Percentiles rank a stretch among this genome's conserved stretches.
Conservation (phyloP, 2,113 vertebrate species). For the Sprattus sprattus region DNA sequence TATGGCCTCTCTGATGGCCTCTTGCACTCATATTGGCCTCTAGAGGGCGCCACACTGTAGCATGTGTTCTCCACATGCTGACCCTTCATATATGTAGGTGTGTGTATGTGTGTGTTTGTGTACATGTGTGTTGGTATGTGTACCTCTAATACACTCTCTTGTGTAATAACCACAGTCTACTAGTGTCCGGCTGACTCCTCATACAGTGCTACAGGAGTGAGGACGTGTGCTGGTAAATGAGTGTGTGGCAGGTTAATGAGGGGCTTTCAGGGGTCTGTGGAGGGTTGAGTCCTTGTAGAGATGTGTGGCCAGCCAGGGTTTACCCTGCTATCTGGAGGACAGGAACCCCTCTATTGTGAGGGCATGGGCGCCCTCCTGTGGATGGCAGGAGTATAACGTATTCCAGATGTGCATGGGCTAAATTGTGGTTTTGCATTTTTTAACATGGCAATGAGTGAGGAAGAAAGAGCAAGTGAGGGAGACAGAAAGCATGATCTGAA, state of each 20-base stretch:
- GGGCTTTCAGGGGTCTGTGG: too few relatives aligned
- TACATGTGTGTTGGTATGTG: background rate
- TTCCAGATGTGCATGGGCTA: constrained; percentile 34
- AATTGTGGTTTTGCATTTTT: constrained; percentile 7
- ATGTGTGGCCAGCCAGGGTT: background rate
- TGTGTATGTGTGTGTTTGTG: background rate
- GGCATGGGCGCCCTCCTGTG: constrained; percentile 43
- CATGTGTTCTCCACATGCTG: background rate
- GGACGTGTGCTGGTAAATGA: too few relatives aligned
- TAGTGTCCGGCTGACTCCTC: background rate
- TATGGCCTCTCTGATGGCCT: background rate
- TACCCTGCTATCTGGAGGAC: background rate
- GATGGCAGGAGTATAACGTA: constrained; percentile 23
- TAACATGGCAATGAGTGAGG: background rate
- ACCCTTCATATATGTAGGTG: background rate
- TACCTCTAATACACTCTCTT: background rate
- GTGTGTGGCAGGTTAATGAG: too few relatives aligned
- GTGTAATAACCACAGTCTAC: background rate
- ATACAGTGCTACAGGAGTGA: background rate
- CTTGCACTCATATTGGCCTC: background rate
- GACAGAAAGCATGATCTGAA: background rate
- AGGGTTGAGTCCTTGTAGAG: background rate
- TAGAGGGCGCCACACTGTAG: background rate
- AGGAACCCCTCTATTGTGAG: background rate
- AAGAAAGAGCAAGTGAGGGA: background rate